These are phyloP conservation scores for Papilio protenor DNA, from an alignment of 2,888 invertebrate genomes.

Conservation along the genomic window DNA sequence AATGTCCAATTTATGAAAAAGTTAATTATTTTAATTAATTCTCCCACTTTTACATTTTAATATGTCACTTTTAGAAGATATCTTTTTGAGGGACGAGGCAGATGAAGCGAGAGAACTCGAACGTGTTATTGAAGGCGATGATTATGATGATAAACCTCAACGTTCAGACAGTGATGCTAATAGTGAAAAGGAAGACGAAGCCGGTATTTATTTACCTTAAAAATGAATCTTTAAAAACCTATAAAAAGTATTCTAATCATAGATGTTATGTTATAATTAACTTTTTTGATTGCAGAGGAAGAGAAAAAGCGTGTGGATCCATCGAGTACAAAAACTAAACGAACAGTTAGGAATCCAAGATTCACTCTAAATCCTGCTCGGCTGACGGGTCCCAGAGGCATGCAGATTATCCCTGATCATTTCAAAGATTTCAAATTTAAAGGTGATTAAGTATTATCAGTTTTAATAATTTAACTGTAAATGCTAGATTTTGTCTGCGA, in stretches of 20 bases:
- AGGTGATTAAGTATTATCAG: slow-evolving; percentile 68
- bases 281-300: slow-evolving; percentile 64
- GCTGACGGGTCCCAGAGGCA: slow-evolving; percentile 91
- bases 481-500: too few species aligned
- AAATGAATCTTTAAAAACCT: not conserved
- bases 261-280: not conserved
- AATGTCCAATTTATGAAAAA: not conserved
- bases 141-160: slow-evolving; percentile 71
- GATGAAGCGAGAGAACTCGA: slow-evolving; percentile 75
- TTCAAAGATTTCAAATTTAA: slow-evolving; percentile 92
- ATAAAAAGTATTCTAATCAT: not conserved
- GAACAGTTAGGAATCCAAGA: slow-evolving; percentile 86
- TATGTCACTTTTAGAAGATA: slow-evolving; percentile 78
- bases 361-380: slow-evolving; percentile 88
- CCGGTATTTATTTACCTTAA: slow-evolving; percentile 59
- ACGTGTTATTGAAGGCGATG: slow-evolving; percentile 80
- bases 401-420: slow-evolving; percentile 90
- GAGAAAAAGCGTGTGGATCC: slow-evolving; percentile 76
- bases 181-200: slow-evolving; percentile 75
- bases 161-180: slow-evolving; percentile 71
- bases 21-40: not conserved
- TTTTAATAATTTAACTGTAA: too few species aligned
- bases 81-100: slow-evolving; percentile 76
- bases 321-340: slow-evolving; percentile 76
- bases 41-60: not conserved